phyloP scores from a whole-genome alignment of 2,113 vertebrate genomes.

The Neolamprologus ventralis region DNA sequence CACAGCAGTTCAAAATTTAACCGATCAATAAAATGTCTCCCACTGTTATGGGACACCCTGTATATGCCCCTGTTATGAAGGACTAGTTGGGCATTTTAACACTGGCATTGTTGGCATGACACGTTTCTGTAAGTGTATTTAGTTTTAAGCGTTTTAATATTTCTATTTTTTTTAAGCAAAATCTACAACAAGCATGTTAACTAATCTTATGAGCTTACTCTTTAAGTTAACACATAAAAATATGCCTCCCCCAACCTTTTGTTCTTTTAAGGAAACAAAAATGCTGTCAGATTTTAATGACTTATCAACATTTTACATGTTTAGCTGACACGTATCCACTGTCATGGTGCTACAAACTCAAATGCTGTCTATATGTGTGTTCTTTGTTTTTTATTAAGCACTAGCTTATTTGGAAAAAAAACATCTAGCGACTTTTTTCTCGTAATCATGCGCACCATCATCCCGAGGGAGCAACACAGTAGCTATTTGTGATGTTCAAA shows the following conservation, averaged over 20 bases:
- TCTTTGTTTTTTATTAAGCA: neutral
- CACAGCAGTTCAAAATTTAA: neutral
- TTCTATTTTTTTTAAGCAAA: neutral
- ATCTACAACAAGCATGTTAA: neutral
- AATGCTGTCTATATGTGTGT: neutral
- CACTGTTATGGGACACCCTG: neutral
- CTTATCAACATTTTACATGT: neutral
- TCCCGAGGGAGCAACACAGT: neutral
- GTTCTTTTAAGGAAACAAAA: neutral
- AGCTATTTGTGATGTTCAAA: conserved; percentile 9
- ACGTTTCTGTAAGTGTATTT: neutral
- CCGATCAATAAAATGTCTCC: neutral
- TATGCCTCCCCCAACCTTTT: neutral
- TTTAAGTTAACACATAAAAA: neutral
- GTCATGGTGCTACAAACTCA: neutral
- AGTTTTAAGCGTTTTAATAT: fast-evolving
- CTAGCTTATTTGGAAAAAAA: neutral
- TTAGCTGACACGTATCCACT: neutral
- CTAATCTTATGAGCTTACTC: neutral
- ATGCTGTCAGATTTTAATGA: neutral
- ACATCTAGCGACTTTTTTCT: neutral
- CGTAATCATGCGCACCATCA: neutral
- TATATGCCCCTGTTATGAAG: neutral
- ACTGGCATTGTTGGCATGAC: neutral
- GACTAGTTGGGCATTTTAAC: neutral